A percentile compares a stretch with the other conserved stretches of the same genome.
Conservation (phyloP, 2,888 invertebrate species). For the Loripinus fragilis region DNA sequence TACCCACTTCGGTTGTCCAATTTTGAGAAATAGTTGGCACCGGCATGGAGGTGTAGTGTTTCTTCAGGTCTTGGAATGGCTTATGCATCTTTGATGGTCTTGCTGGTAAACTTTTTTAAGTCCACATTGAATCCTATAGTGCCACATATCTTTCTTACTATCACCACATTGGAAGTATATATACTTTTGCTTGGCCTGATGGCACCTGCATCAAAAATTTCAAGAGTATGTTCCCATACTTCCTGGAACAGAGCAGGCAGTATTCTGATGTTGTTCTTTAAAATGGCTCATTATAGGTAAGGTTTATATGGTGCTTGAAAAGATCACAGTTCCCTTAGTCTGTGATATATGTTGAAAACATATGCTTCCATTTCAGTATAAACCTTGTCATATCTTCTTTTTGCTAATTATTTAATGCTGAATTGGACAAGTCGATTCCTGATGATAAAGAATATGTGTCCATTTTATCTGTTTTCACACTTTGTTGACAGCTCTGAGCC, state of each 20-base stretch:
- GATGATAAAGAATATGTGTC: no score
- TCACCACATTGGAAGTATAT: slow-evolving; percentile 1
- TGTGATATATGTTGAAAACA: neutral
- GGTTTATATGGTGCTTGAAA: neutral
- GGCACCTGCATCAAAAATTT: no score
- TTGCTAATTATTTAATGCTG: no score
- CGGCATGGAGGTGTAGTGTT: neutral
- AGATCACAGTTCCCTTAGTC: neutral
- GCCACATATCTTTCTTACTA: neutral
- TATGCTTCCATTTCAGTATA: no score
- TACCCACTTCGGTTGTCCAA: no score
- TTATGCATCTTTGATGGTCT: neutral
- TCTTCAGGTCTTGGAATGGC: neutral
- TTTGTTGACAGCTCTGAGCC: no score
- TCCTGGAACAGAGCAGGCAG: neutral
- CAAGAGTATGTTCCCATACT: neutral
- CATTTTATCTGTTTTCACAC: no score
- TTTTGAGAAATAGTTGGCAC: neutral
- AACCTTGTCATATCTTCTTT: no score
- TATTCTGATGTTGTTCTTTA: slow-evolving; percentile 2
- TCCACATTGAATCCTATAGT: neutral
- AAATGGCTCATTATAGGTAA: neutral
- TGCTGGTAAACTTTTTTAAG: neutral
- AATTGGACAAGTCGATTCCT: no score
- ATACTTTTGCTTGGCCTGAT: neutral